These are phyloP conservation scores for Coenobita brevimanus DNA, from an alignment of 1,140 invertebrate genomes.

Conservation along the genomic window DNA sequence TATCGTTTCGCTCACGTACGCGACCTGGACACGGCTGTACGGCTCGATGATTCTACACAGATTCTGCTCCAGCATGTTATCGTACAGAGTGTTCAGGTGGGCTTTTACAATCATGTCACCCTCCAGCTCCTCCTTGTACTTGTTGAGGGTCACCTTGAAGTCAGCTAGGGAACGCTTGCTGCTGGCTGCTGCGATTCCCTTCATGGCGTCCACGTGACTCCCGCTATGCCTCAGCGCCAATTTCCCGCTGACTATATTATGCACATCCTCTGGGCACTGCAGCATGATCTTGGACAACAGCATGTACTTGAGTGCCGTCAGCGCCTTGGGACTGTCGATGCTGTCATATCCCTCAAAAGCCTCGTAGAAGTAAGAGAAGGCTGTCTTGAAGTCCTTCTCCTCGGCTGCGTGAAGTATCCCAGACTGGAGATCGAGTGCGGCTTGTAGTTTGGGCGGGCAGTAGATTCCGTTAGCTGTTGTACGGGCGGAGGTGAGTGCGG, in stretches of 20 bases:
- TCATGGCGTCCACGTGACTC: constrained; percentile 97
- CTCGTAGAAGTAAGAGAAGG: constrained; percentile 99
- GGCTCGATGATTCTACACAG: constrained; percentile 98
- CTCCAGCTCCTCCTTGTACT: constrained; percentile 92
- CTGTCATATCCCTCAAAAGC: constrained; percentile 99
- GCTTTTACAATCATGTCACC: constrained; percentile 97
- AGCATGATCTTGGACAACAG: constrained; percentile 99
- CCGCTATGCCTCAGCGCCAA: constrained; percentile 97
- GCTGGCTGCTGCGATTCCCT: constrained; percentile 95
- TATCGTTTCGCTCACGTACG: constrained; percentile 89
- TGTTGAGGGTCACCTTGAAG: constrained; percentile 90
- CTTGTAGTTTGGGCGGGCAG: constrained; percentile 98
- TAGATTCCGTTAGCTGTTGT: constrained; percentile 99
- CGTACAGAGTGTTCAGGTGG: constrained; percentile 96
- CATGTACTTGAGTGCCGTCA: constrained; percentile 98
- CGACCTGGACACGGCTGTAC: constrained; percentile 95
- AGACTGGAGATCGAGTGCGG: constrained; percentile 96
- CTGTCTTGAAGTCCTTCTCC: constrained; percentile 99
- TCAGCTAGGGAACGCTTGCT: constrained; percentile 97
- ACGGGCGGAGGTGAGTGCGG: constrained; percentile 96
- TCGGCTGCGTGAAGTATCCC: constrained; percentile 99
- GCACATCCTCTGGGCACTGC: constrained; percentile 95
- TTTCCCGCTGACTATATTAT: constrained; percentile 96
- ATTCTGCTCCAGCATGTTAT: constrained; percentile 99
- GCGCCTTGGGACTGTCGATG: constrained; percentile 91